Percentiles rank a stretch among this genome's conserved stretches.
Conservation (phyloP, 1,140 invertebrate genomes). For the Phocides pigmalion region DNA sequence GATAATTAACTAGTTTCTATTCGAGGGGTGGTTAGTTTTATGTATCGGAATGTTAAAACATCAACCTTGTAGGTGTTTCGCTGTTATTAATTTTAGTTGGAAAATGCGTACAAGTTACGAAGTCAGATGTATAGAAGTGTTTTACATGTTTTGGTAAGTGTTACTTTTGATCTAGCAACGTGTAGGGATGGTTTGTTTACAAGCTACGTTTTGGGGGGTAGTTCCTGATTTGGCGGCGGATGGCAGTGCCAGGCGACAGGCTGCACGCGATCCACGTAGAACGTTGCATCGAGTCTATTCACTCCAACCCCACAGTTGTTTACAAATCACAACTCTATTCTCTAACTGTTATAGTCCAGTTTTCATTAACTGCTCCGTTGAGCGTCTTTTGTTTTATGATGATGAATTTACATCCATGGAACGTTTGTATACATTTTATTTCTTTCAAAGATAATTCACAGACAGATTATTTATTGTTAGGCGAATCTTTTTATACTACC, state of each 20-base stretch:
- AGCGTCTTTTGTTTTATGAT: constrained; percentile 15
- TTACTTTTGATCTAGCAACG: constrained; percentile 36
- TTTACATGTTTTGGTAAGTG: constrained; percentile 46
- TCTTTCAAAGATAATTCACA: constrained; percentile 3
- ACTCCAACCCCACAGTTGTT: constrained; percentile 36
- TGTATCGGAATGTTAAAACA: constrained; percentile 65
- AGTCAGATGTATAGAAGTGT: constrained; percentile 40
- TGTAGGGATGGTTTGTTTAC: constrained; percentile 63
- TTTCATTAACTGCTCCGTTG: constrained; percentile 40
- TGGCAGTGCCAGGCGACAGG: constrained; percentile 72
- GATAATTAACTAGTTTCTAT: constrained; percentile 83
- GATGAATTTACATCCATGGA: constrained; percentile 21
- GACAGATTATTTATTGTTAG: constrained; percentile 4
- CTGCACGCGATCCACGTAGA: constrained; percentile 70
- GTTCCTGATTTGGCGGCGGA: constrained; percentile 56
- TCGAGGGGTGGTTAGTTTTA: constrained; percentile 58
- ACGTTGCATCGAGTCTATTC: constrained; percentile 62
- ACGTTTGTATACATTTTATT: constrained; percentile 4
- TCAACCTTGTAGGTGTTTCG: constrained; percentile 52
- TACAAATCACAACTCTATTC: constrained; percentile 54
- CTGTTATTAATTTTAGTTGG: constrained; percentile 39
- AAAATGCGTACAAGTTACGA: constrained; percentile 25
- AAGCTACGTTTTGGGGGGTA: constrained; percentile 58
- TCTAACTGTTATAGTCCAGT: constrained; percentile 45
- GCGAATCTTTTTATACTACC: background rate